Evolutionary conservation across 2,797 vertebrate species (phyloP).

Genomic region (Falco concolor): DNA sequence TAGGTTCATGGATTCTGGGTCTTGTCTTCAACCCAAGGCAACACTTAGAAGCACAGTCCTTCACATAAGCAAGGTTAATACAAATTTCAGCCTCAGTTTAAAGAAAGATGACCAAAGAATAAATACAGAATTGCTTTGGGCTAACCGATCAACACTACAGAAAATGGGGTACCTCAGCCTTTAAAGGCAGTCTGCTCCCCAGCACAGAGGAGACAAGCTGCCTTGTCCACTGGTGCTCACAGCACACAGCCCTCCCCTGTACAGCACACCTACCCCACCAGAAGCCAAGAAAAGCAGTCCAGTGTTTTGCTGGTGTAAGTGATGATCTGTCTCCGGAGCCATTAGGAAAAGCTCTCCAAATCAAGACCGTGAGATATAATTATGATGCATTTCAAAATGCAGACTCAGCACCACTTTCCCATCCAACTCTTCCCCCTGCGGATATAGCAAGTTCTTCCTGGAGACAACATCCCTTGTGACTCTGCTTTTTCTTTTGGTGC

Average conservation of each 20-base stretch:
- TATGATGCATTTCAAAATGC: slow-evolving; percentile 26
- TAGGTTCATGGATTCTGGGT: neutral
- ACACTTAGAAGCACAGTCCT: neutral
- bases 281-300: neutral
- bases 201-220: neutral
- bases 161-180: neutral
- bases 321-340: neutral
- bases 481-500: slow-evolving; percentile 49
- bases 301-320: neutral
- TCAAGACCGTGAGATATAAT: slow-evolving; percentile 12
- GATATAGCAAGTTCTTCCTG: slow-evolving; percentile 27
- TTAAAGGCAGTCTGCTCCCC: neutral
- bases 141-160: accelerated
- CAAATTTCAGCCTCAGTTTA: neutral
- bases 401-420: slow-evolving; percentile 30
- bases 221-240: neutral
- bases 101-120: neutral
- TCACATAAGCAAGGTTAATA: neutral
- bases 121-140: neutral
- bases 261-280: neutral
- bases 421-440: neutral
- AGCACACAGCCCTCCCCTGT: neutral
- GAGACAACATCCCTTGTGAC: slow-evolving; percentile 29
- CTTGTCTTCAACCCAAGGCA: neutral
- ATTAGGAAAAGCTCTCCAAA: slow-evolving; percentile 20